These are phyloP conservation scores for Sinocyclocheilus anshuiensis DNA, from an alignment of 2,113 vertebrate species.

Conservation along the genomic window DNA sequence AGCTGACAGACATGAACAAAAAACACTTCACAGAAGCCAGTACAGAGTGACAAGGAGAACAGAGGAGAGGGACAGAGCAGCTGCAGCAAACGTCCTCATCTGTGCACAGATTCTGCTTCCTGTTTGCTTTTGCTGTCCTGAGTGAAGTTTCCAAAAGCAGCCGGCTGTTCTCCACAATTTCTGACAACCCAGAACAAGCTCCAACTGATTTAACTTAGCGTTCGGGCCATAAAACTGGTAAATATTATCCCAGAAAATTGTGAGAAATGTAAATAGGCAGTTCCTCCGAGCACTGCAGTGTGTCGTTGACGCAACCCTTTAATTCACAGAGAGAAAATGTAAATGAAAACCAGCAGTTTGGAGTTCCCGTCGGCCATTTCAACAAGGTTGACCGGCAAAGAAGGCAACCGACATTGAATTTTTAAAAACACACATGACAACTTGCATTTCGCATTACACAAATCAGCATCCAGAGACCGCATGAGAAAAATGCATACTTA, in stretches of 20 bases:
- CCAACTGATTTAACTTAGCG: slow-evolving; percentile 5
- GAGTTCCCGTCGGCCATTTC: slow-evolving; percentile 20
- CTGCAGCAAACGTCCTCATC: slow-evolving; percentile 58
- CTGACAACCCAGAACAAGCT: slow-evolving; percentile 14
- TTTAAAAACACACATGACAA: slow-evolving; percentile 63
- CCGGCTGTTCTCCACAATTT: not conserved
- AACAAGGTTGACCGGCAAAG: slow-evolving; percentile 59
- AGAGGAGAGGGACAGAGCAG: not conserved
- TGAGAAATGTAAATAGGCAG: slow-evolving; percentile 39
- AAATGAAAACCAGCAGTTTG: slow-evolving; percentile 40
- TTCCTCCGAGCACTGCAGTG: not conserved
- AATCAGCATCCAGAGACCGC: slow-evolving; percentile 59
- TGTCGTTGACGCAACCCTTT: slow-evolving; percentile 5
- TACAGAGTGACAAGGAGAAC: not conserved
- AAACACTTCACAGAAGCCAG: not conserved
- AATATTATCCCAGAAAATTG: slow-evolving; percentile 41
- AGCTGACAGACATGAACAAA: not conserved
- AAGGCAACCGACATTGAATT: slow-evolving; percentile 62
- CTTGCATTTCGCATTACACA: slow-evolving; percentile 69
- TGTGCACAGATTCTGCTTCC: slow-evolving; percentile 72
- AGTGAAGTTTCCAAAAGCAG: slow-evolving; percentile 3
- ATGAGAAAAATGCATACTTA: slow-evolving; percentile 40
- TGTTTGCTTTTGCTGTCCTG: slow-evolving; percentile 68
- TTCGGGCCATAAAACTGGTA: slow-evolving; percentile 19
- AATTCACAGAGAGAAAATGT: slow-evolving; percentile 23